Evolutionary conservation across 2,888 invertebrate genomes (phyloP).

Genomic region (Elgonia sp.): DNA sequence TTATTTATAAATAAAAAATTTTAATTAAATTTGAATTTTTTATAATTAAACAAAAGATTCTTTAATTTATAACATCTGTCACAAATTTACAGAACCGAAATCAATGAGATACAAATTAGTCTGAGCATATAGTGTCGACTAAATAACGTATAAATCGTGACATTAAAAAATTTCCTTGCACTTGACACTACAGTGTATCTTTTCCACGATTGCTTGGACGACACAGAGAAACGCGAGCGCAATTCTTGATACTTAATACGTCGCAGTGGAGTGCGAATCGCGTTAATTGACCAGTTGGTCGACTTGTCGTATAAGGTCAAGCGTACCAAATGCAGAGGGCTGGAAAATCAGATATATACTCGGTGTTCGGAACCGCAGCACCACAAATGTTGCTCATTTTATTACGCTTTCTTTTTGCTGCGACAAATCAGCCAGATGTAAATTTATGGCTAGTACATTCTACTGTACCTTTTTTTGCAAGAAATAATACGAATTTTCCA

Average conservation of each 20-base stretch:
- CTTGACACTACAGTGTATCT: slow-evolving; percentile 61
- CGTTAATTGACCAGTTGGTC: slow-evolving; percentile 83
- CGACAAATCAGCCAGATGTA: slow-evolving; percentile 45
- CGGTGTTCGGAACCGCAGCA: slow-evolving; percentile 57
- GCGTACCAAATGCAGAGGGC: slow-evolving; percentile 75
- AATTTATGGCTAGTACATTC: neutral
- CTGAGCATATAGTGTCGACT: neutral
- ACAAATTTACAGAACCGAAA: no score
- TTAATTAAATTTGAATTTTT: no score
- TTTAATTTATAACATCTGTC: no score
- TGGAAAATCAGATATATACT: slow-evolving; percentile 69
- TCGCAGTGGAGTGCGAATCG: slow-evolving; percentile 69
- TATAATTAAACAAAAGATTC: no score
- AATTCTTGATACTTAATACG: slow-evolving; percentile 72
- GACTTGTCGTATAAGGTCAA: slow-evolving; percentile 83
- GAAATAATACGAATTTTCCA: neutral
- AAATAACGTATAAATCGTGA: slow-evolving; percentile 45
- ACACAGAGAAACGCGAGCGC: slow-evolving; percentile 62
- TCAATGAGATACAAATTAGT: no score
- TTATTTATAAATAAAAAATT: no score
- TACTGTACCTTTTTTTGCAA: no score
- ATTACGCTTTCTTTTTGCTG: slow-evolving; percentile 37
- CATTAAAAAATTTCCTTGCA: slow-evolving; percentile 61
- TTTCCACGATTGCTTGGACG: slow-evolving; percentile 64
- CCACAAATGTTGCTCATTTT: slow-evolving; percentile 37